Percentiles rank a stretch among this genome's conserved stretches.
These are phyloP conservation scores for Drosophila sp. DNA, from an alignment of 1,140 invertebrate genomes.

Conservation along the genomic window DNA sequence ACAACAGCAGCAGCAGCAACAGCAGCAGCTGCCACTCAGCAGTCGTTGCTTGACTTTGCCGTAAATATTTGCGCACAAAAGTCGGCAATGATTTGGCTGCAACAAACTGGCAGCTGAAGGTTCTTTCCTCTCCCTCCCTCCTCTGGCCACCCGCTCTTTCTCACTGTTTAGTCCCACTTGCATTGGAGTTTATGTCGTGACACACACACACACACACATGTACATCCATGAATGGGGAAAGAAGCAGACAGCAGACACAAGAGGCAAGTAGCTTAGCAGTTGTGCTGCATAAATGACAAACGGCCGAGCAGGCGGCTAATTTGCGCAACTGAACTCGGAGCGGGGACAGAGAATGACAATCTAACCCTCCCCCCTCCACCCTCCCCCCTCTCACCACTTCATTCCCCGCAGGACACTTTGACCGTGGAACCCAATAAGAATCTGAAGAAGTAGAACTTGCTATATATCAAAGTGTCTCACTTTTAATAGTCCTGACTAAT, in stretches of 20 bases:
- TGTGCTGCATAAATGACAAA: slow-evolving; percentile 47
- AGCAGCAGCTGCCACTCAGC: slow-evolving; percentile 61
- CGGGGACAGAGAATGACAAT: slow-evolving; percentile 39
- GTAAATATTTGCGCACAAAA: slow-evolving; percentile 82
- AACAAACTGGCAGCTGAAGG: slow-evolving; percentile 43
- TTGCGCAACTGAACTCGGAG: slow-evolving; percentile 52
- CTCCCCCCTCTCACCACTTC: no score
- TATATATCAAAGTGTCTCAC: no score
- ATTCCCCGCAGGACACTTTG: slow-evolving; percentile 11
- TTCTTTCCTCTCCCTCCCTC: background rate
- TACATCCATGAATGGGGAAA: background rate
- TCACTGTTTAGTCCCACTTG: slow-evolving; percentile 12
- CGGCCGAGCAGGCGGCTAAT: slow-evolving; percentile 61
- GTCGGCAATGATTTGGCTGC: slow-evolving; percentile 80
- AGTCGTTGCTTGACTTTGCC: slow-evolving; percentile 56
- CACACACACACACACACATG: slow-evolving; percentile 3
- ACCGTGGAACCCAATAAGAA: slow-evolving; percentile 37
- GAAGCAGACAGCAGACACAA: slow-evolving; percentile 14
- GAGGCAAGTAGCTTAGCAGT: slow-evolving; percentile 23
- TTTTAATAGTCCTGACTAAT: background rate
- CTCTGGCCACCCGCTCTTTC: no score
- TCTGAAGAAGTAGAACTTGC: no score
- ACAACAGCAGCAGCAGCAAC: slow-evolving; percentile 13
- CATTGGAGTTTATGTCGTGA: slow-evolving; percentile 19
- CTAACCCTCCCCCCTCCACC: no score